Conservation (phyloP, 1,140 invertebrate genomes). For the Drosophila sp. region DNA sequence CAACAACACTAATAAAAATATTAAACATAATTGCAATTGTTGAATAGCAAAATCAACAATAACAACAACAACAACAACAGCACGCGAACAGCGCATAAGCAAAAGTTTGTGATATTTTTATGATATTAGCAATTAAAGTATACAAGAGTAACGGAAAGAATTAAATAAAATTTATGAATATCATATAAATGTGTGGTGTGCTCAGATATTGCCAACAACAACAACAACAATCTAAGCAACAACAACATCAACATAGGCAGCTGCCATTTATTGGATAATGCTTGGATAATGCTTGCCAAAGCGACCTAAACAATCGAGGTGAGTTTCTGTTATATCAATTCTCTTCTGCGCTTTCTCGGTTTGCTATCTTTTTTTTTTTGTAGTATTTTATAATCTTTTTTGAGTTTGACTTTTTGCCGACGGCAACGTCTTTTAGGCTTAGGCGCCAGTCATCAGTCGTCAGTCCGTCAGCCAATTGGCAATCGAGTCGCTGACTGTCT, state of each 20-base stretch:
- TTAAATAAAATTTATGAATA: slow-evolving; percentile 26
- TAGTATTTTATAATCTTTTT: slow-evolving; percentile 6
- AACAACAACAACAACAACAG: slow-evolving; percentile 31
- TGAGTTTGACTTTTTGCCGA: slow-evolving; percentile 42
- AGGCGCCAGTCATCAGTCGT: slow-evolving; percentile 43
- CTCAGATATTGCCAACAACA: slow-evolving; percentile 28
- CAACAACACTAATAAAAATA: slow-evolving; percentile 29
- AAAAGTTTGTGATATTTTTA: slow-evolving; percentile 75
- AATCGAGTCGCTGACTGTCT: slow-evolving; percentile 22
- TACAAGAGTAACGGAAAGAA: slow-evolving; percentile 33
- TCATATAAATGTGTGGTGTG: slow-evolving; percentile 55
- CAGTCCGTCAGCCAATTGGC: slow-evolving; percentile 4
- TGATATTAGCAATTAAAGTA: slow-evolving; percentile 79
- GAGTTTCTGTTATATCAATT: slow-evolving; percentile 28
- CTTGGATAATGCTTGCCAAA: slow-evolving; percentile 68
- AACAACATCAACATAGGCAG: slow-evolving; percentile 13
- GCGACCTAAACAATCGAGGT: slow-evolving; percentile 54
- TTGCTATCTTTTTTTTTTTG: slow-evolving; percentile 4
- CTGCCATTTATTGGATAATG: slow-evolving; percentile 69
- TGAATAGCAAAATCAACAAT: too few species aligned
- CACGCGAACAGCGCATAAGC: slow-evolving; percentile 62
- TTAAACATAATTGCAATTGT: slow-evolving; percentile 44
- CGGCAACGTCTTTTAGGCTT: slow-evolving; percentile 61
- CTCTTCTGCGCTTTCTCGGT: neutral
- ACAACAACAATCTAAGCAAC: slow-evolving; percentile 6